Evolutionary conservation across 2,113 vertebrate species (phyloP), one percentile per base, ranked within the genome.

Genomic region (Bostrychus sinensis): DNA sequence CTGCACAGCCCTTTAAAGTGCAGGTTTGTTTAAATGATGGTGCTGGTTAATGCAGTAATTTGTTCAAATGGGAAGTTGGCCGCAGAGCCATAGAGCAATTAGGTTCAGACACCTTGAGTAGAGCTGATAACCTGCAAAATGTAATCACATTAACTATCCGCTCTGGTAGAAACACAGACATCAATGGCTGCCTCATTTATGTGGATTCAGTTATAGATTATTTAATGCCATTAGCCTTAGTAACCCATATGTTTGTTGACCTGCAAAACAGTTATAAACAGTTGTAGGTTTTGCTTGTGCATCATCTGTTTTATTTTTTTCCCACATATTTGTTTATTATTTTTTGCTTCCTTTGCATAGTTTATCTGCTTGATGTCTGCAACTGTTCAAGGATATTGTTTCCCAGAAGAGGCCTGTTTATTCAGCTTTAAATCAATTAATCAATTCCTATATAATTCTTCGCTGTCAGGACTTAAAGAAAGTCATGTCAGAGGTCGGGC

Each of bases 371-470:
- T 51, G 51, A 34, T 17, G 8, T 17, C 28, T 55, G 51, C 26
- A 34, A 20, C 28, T 55, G 32, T 36, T 17, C 30, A 34, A 17
- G 51, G 30, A 19, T 32, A 28, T 20, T 12, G 23, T 66, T 80
- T 80, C 54, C 48, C 48, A 63, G 46, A 69, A 60, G 41, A 43
- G 48, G 34, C 28, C 22, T 22, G 22, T 39, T 20, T 26, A 22
- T 45, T 32, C 9, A 2, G 34, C 37, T 63, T 59, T 55, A 30
- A 60, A 26, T 71, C 75, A 62, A 73, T 68, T 73, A 53, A 32
- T 68, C 75, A 66, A 70, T 65, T 70, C 51, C 42, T 64, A 11
- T 77, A 36, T 67, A 16, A 70, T 72, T 77, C 73, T 75, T 75
- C 55, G 77, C 67, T 62, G 38, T 39, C 59, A 62, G 34, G 71